These are phyloP conservation scores for Aplodontia rufa DNA, from an alignment of 2,113 vertebrate genomes.

Conservation along the genomic window DNA sequence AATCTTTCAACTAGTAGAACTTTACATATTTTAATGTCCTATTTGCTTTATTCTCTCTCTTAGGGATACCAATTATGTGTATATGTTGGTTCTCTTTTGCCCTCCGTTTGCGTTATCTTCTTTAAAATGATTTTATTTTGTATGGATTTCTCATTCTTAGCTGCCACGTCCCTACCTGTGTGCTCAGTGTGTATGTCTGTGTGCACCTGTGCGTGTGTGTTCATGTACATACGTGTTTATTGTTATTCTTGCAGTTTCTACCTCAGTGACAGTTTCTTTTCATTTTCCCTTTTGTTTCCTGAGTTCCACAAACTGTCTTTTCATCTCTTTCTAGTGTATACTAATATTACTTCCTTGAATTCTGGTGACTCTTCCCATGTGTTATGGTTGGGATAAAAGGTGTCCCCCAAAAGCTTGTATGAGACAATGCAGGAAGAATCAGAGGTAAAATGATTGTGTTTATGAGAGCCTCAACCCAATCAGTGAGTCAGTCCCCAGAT, in stretches of 20 bases:
- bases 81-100: neutral
- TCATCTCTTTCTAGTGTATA: neutral
- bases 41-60: neutral
- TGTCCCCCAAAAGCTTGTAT: no score
- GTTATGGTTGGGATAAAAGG: no score
- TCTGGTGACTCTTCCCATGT: neutral
- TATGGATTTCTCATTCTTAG: neutral
- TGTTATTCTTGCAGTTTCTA: neutral
- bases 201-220: neutral
- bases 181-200: neutral
- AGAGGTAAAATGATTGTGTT: no score
- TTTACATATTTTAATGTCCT: neutral
- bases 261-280: neutral
- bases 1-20: neutral
- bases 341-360: neutral
- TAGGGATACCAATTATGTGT: neutral
- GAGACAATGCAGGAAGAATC: no score
- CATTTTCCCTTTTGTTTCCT: neutral
- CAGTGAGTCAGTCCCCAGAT: no score
- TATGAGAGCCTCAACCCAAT: no score
- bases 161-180: neutral
- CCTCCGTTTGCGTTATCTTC: neutral
- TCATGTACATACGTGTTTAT: neutral
- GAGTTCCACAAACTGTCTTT: neutral
- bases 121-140: neutral